phyloP scores from a whole-genome alignment of 2,888 invertebrate genomes.

The Callosobruchus maculatus region DNA sequence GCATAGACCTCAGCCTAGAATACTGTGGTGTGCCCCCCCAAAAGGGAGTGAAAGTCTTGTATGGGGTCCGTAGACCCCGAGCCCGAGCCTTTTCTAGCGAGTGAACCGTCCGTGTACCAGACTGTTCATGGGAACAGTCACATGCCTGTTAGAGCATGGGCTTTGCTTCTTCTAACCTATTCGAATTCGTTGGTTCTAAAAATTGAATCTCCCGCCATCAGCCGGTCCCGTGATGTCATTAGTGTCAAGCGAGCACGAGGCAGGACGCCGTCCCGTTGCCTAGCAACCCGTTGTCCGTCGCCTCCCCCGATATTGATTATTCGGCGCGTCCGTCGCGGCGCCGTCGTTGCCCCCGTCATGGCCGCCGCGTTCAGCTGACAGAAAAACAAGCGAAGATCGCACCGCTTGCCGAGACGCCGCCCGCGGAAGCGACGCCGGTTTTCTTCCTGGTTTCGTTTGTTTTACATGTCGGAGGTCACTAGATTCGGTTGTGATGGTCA shows the following conservation, averaged over 20 bases:
- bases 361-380: constrained; percentile 51
- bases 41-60: too few relatives aligned
- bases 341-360: constrained; percentile 37
- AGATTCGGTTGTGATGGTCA: too few relatives aligned
- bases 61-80: too few relatives aligned
- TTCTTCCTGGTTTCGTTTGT: constrained; percentile 30
- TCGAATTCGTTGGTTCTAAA: too few relatives aligned
- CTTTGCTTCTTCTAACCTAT: too few relatives aligned
- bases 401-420: background rate
- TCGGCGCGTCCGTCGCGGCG: constrained; percentile 45
- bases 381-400: constrained; percentile 32
- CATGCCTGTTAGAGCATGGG: too few relatives aligned
- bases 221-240: constrained; percentile 5
- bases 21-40: too few relatives aligned
- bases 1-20: too few relatives aligned
- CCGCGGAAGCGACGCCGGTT: constrained; percentile 36
- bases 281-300: too few relatives aligned
- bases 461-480: constrained; percentile 13
- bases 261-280: constrained; percentile 38
- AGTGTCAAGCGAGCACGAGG: constrained; percentile 24
- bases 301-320: constrained; percentile 48
- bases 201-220: background rate
- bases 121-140: too few relatives aligned
- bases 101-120: too few relatives aligned
- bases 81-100: too few relatives aligned